Base-by-base conservation (phyloP, 2,797 vertebrate genomes). In the Chaunax sp. region DNA sequence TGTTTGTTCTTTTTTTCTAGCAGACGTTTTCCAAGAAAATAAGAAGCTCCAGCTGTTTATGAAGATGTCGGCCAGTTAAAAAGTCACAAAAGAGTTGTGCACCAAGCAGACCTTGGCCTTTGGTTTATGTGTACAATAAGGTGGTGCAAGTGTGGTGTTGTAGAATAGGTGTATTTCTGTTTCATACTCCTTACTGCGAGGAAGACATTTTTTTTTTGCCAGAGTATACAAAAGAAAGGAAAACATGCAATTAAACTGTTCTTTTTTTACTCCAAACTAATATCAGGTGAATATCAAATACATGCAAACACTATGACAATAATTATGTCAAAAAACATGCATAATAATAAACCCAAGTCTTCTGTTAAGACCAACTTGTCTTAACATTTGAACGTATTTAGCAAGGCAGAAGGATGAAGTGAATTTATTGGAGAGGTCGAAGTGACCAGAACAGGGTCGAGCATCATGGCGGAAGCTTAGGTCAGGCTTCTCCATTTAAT, bases 1-100 rank as follows among this genome's bases (percentile, higher is more conserved):
- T 90, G 72, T 89, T 90, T 90, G 72, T 80, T 83, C 69, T 78
- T 77, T 63, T 44, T 77, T 26, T 56, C 16, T 3, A 57, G 51
- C 61, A 43, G 56, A 62, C 64, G 64, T 66, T 75, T 69, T 77
- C 47, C 64, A 54, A 81, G 60, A 28, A 33, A 23, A 68, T 52
- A 74, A 28, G 55, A 51, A 41, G 37, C 52, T 55, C 55, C n/a
- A 43, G 75, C 51, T 78, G 20, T 76, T 69, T 75, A 67, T 61
- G 68, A 69, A 64, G 55, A 78, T 64, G 55, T 20, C 8, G 35
- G 60, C 53, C 18, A n/a, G 18, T n/a, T 1, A 8, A 66, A 56
- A 35, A 73, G 59, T 63, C 38, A 56, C 43, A 54, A 38, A 35
- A 26, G 23, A 53, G 44, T 8, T 23, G 20, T 41, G 55, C 18